Conservation (phyloP, 2,113 vertebrate genomes). For the Meleagris gallopavo region DNA sequence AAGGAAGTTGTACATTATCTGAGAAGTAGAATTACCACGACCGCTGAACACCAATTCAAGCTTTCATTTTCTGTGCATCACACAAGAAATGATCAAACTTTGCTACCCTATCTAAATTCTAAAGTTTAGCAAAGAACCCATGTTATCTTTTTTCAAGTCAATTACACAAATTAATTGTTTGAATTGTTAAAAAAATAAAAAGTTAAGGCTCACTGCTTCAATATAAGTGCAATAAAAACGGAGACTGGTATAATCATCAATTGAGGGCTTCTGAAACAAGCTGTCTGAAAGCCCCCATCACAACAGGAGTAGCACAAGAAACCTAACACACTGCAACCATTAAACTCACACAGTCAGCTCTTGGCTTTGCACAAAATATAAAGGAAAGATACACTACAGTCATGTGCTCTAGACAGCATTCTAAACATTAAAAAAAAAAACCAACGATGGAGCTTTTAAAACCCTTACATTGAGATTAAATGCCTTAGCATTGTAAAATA, state of each 20-base stretch:
- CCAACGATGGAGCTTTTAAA: too few species aligned
- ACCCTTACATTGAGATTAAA: background rate
- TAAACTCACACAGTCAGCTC: background rate
- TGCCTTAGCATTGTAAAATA: background rate
- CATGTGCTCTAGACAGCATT: background rate
- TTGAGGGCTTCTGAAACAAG: background rate
- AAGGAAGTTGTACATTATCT: background rate
- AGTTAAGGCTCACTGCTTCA: background rate
- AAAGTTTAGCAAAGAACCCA: background rate
- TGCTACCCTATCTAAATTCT: background rate
- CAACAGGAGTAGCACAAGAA: background rate
- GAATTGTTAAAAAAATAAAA: background rate
- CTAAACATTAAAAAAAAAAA: background rate
- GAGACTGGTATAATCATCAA: background rate
- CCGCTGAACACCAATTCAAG: background rate
- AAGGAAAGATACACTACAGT: background rate
- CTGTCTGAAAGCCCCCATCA: background rate
- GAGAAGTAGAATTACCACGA: background rate
- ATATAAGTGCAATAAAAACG: background rate
- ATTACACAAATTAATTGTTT: background rate
- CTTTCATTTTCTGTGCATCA: background rate
- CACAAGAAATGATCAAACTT: background rate
- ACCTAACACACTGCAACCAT: background rate
- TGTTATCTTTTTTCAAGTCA: background rate
- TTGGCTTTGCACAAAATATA: background rate